A percentile compares a stretch with the other conserved stretches of the same genome.
phyloP scores from a whole-genome alignment of 1,140 invertebrate species.

The Papilio dardanus region DNA sequence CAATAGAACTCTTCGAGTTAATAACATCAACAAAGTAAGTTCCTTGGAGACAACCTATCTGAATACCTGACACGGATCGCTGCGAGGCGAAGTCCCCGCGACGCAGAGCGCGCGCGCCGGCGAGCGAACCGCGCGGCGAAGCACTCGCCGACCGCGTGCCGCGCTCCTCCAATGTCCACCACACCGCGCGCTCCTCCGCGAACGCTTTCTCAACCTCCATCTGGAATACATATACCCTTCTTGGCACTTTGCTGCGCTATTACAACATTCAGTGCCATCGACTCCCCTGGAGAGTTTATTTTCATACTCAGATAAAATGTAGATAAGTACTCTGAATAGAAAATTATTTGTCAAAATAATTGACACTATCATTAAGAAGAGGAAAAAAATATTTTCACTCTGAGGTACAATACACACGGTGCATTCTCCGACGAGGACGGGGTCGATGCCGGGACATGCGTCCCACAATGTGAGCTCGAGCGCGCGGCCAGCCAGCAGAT shows the following conservation, averaged over 20 bases:
- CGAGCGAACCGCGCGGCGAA: conserved; percentile 91
- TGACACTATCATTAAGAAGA: neutral
- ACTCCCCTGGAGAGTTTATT: neutral
- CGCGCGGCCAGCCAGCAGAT: conserved; percentile 89
- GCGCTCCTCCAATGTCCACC: conserved; percentile 93
- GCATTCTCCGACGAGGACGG: conserved; percentile 92
- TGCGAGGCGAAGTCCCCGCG: conserved; percentile 86
- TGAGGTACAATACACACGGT: conserved; percentile 83
- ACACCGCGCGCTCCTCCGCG: conserved; percentile 92
- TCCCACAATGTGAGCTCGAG: conserved; percentile 95
- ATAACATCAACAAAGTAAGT: neutral
- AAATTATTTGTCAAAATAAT: neutral
- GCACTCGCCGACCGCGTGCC: conserved; percentile 88
- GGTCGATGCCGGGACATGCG: conserved; percentile 90
- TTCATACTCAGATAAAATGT: neutral
- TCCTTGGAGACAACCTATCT: neutral
- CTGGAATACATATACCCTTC: conserved; percentile 47
- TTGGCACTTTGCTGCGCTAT: neutral
- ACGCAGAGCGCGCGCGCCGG: conserved; percentile 84
- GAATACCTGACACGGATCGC: conserved; percentile 85
- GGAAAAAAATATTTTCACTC: neutral
- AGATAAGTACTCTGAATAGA: neutral
- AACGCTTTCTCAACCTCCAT: conserved; percentile 89
- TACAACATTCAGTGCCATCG: neutral
- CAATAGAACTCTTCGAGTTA: neutral